phyloP scores from a whole-genome alignment of 2,113 vertebrate species.

The Gasterosteus nipponicus region DNA sequence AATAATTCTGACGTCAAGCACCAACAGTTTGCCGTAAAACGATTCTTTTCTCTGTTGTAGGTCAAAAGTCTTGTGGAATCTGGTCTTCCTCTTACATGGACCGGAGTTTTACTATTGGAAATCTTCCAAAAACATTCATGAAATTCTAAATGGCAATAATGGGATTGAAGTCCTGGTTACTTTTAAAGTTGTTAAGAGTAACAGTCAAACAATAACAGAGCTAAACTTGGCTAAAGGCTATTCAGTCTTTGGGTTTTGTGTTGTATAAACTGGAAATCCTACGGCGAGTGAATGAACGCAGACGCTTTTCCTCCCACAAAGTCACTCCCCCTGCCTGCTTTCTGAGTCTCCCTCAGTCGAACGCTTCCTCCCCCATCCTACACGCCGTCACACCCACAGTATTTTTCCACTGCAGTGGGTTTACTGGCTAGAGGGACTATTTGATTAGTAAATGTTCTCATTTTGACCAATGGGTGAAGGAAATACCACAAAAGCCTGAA shows the following conservation, averaged over 20 bases:
- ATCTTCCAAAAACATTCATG: background rate
- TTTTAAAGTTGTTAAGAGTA: background rate
- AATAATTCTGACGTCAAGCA: background rate
- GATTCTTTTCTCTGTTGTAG: background rate
- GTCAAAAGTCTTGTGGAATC: background rate
- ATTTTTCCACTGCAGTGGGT: constrained; percentile 63
- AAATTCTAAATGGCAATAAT: background rate
- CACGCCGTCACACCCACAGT: constrained; percentile 40
- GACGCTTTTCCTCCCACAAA: constrained; percentile 10
- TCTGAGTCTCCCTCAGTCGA: constrained; percentile 13
- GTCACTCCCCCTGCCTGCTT: constrained; percentile 18
- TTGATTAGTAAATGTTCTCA: constrained; percentile 23
- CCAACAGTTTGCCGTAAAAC: background rate
- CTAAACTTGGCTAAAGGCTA: background rate
- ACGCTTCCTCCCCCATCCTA: constrained; percentile 23
- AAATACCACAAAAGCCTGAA: background rate
- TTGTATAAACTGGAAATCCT: background rate
- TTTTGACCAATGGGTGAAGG: background rate
- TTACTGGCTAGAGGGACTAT: constrained; percentile 44
- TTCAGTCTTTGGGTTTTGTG: background rate
- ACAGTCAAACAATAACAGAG: background rate
- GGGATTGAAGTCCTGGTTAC: background rate
- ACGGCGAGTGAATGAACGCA: constrained; percentile 13
- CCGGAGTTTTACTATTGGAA: background rate
- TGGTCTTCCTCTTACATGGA: constrained; percentile 16